These are phyloP conservation scores for Cydia strobilella DNA, from an alignment of 1,140 invertebrate genomes.

Conservation along the genomic window DNA sequence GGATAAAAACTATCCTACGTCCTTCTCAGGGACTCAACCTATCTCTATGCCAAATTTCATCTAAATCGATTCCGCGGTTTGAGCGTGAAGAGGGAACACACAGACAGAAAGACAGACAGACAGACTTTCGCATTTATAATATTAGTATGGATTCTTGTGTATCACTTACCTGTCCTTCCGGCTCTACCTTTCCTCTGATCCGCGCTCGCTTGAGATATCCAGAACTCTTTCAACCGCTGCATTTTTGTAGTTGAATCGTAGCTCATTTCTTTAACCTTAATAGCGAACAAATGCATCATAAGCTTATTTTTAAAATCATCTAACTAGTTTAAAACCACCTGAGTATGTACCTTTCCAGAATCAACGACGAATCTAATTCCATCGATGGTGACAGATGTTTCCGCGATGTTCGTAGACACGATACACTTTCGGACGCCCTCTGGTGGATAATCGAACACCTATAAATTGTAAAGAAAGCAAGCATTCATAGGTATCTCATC, in stretches of 20 bases:
- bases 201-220: slow-evolving; percentile 98
- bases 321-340: neutral
- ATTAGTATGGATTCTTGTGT: too few species aligned
- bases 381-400: slow-evolving; percentile 99
- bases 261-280: slow-evolving; percentile 93
- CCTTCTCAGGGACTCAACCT: too few species aligned
- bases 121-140: too few species aligned
- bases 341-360: slow-evolving; percentile 90
- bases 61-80: too few species aligned
- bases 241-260: slow-evolving; percentile 94
- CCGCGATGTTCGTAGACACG: slow-evolving; percentile 99
- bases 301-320: too few species aligned
- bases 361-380: slow-evolving; percentile 98
- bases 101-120: too few species aligned
- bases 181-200: slow-evolving; percentile 98
- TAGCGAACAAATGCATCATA: slow-evolving; percentile 8
- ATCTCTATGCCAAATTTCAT: too few species aligned
- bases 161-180: slow-evolving; percentile 85
- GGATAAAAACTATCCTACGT: too few species aligned
- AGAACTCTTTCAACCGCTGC: slow-evolving; percentile 95
- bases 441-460: slow-evolving; percentile 98
- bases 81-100: too few species aligned
- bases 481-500: neutral
- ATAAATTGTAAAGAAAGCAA: slow-evolving; percentile 43
- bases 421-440: slow-evolving; percentile 98